These are phyloP conservation scores for Antigone vipio DNA, from an alignment of 2,113 vertebrate genomes.

Conservation along the genomic window DNA sequence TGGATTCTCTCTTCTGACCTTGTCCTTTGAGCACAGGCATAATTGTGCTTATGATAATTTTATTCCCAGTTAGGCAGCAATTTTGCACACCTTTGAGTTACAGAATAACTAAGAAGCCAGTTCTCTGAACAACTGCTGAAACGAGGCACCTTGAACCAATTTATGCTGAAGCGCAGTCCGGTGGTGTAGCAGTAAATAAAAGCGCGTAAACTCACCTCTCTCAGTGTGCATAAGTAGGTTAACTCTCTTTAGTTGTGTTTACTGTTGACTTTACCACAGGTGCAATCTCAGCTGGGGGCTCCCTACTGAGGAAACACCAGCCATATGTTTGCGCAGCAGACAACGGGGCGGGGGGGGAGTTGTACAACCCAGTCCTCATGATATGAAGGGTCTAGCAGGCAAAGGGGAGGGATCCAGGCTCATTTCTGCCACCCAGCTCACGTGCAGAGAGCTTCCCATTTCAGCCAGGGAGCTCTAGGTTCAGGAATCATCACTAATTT, in stretches of 20 bases:
- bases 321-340: neutral
- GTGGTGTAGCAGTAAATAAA: constrained; percentile 5
- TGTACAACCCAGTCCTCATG: accelerated
- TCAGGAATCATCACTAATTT: neutral
- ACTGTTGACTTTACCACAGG: neutral
- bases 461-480: neutral
- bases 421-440: neutral
- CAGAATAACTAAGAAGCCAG: constrained; percentile 46
- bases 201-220: constrained; percentile 2
- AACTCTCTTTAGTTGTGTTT: neutral
- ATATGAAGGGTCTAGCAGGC: neutral
- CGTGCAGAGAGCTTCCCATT: neutral
- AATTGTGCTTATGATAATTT: constrained; percentile 62
- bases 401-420: neutral
- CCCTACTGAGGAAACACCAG: neutral
- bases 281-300: neutral
- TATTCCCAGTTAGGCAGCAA: constrained; percentile 52
- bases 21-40: constrained; percentile 49
- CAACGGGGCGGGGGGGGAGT: no score
- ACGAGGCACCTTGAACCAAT: constrained; percentile 57
- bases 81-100: constrained; percentile 57
- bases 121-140: neutral
- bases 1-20: constrained; percentile 57
- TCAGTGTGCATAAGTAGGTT: neutral
- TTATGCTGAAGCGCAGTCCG: neutral